These are phyloP conservation scores for Brachionus rubens DNA, from an alignment of 1,140 invertebrate species.

Conservation along the genomic window DNA sequence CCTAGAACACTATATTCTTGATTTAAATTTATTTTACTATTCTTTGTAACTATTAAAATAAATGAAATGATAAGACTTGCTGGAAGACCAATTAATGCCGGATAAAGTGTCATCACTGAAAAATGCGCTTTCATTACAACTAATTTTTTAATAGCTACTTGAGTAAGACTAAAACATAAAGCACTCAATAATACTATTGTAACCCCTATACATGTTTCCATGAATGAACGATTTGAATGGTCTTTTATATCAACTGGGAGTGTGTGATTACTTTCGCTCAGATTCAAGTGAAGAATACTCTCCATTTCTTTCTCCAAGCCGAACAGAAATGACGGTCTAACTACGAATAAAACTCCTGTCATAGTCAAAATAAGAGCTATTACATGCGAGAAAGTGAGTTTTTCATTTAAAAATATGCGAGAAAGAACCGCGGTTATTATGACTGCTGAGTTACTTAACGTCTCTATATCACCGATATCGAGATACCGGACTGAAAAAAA, in stretches of 20 bases:
- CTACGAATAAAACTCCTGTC: slow-evolving; percentile 21
- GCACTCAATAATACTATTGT: background rate
- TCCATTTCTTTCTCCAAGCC: background rate
- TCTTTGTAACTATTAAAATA: background rate
- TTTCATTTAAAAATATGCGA: slow-evolving; percentile 36
- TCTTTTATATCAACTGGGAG: background rate
- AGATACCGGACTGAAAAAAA: slow-evolving; percentile 21
- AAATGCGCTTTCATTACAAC: slow-evolving; percentile 21
- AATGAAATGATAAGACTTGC: slow-evolving; percentile 2
- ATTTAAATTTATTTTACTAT: background rate
- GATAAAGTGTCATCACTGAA: slow-evolving; percentile 29
- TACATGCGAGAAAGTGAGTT: slow-evolving; percentile 4
- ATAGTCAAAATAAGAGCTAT: background rate
- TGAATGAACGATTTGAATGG: slow-evolving; percentile 1
- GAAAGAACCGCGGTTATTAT: slow-evolving; percentile 12
- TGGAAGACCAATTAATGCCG: slow-evolving; percentile 28
- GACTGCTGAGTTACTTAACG: slow-evolving; percentile 6
- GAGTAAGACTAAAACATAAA: background rate
- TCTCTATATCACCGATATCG: background rate
- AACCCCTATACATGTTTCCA: slow-evolving; percentile 26
- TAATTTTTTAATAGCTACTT: slow-evolving; percentile 31
- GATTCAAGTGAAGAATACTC: background rate
- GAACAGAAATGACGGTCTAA: slow-evolving; percentile 15
- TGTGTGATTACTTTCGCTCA: background rate
- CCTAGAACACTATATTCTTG: background rate